Evolutionary conservation across 2,113 vertebrate species (phyloP), one percentile per base, ranked within the genome.

Genomic region (Silurus glanis): DNA sequence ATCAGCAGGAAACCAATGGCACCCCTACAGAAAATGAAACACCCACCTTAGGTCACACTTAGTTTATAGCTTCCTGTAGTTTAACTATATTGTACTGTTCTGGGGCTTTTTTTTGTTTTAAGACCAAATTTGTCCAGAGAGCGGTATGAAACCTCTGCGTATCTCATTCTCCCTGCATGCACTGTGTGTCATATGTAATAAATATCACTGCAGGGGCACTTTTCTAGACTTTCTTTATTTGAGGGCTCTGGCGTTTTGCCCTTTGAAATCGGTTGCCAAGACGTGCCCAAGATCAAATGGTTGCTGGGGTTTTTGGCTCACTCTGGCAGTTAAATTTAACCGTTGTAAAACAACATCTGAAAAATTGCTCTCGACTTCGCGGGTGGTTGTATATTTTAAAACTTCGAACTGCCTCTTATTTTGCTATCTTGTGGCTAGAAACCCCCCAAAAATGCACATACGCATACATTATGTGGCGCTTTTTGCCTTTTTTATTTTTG

Each of bases 181-280:
- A 78, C 62, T 80, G 56, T 74, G 25, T 85, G 85, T 58, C 85
- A 82, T 89, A 69, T 78, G 86, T 90, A 84, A 87, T 88, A 83
- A 88, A 88, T 74, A 79, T 82, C 55, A 6, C 85, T 64, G 86
- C 67, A 12, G 85, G 82, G 84, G 16, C 16, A 72, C 84, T 78
- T 72, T 47, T 84, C 55, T 59, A 28, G 56, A 55, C 59, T 61
- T 55, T 58, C 37, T 28, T 64, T 45, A 64, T 86, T 87, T 85
- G 79, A 80, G 67, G 51, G 56, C 13, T 85, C 82, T 91, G 90
- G 90, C 83, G 69, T 62, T 19, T 76, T 66, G 88, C 87, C 85
- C 78, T 86, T 75, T 84, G 75, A 74, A 80, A 86, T 62, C 55
- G 55, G 59, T 47, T 88, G 80, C 90, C 88, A 88, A 62, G 80